phyloP scores from a whole-genome alignment of 2,113 vertebrate genomes.

The Pachycephala philippinensis region DNA sequence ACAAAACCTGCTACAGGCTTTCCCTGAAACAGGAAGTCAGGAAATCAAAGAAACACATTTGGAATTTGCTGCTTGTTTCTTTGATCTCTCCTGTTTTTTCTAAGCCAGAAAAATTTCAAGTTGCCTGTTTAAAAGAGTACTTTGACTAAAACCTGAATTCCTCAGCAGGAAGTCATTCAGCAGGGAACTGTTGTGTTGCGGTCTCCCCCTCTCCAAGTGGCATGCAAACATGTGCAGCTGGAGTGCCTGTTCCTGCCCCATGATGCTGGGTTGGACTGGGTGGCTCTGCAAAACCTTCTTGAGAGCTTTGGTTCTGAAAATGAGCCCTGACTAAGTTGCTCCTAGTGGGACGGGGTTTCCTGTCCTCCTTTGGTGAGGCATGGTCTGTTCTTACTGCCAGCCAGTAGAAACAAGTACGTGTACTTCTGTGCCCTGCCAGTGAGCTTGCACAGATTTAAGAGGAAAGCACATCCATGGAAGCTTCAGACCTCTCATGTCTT shows the following conservation, averaged over 20 bases:
- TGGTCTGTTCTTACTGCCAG: neutral
- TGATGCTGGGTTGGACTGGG: neutral
- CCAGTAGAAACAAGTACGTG: neutral
- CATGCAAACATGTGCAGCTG: neutral
- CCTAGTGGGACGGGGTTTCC: neutral
- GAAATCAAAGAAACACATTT: neutral
- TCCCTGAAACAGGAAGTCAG: neutral
- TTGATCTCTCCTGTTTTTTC: slow-evolving; percentile 38
- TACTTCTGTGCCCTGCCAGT: neutral
- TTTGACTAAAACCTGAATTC: slow-evolving; percentile 10
- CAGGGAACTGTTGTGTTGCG: neutral
- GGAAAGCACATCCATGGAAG: neutral
- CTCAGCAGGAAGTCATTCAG: neutral
- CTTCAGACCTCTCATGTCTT: neutral
- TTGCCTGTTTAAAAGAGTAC: neutral
- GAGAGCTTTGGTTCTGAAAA: neutral
- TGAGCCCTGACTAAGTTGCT: neutral
- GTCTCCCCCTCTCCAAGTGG: neutral
- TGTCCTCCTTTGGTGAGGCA: neutral
- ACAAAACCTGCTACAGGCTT: neutral
- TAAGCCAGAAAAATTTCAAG: slow-evolving; percentile 4
- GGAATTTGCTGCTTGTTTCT: neutral
- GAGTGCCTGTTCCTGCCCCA: neutral
- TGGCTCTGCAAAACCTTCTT: neutral
- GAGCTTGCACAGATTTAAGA: neutral